Evolutionary conservation across 1,140 invertebrate species (phyloP), one percentile per base, ranked within the genome.

Genomic region (Harpegnathos saltator): DNA sequence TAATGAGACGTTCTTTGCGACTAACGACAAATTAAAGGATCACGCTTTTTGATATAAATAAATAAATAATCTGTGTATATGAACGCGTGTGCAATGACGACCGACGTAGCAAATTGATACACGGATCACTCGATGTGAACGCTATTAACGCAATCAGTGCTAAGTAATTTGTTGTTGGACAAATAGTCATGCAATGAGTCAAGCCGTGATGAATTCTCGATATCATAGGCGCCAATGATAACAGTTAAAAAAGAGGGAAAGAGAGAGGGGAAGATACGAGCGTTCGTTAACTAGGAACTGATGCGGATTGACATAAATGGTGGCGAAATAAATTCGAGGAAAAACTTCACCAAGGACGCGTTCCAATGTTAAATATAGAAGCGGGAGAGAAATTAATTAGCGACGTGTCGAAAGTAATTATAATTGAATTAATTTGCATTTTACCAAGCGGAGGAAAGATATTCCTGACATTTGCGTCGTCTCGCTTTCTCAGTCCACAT

Each of bases 111-210:
- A 38, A 72, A 14, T 38, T 33, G 54, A 62, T 62, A 62, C n/a
- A n/a, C 29, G 26, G 24, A 59, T 59, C 11, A 14, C 29, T 73
- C 59, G 19, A 59, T 38, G 17, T 7, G 44, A 56, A 59, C 24
- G 19, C 5, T n/a, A 1, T 0, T 59, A 12, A 73, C 19, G 29
- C n/a, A 15, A 71, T 14, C 26, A 1, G 1, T n/a, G 15, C 11
- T 0, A 59, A 44, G 56, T 33, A 73, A 73, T 59, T 73, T 44
- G 17, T 26, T 22, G 3, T 12, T 15, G 22, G 71, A 44, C 33
- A 59, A 73, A 59, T 38, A 59, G 54, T 72, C n/a, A 56, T n/a
- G 19, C 29, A 59, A 73, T 24, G 15, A 73, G 5, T 72, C 52
- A 38, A 29, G 29, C 7, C 15, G 2, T 44, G 4, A 33, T 26